Percentiles rank a stretch among this genome's conserved stretches.
phyloP scores from a whole-genome alignment of 2,113 vertebrate genomes.

The Oreotragus oreotragus region DNA sequence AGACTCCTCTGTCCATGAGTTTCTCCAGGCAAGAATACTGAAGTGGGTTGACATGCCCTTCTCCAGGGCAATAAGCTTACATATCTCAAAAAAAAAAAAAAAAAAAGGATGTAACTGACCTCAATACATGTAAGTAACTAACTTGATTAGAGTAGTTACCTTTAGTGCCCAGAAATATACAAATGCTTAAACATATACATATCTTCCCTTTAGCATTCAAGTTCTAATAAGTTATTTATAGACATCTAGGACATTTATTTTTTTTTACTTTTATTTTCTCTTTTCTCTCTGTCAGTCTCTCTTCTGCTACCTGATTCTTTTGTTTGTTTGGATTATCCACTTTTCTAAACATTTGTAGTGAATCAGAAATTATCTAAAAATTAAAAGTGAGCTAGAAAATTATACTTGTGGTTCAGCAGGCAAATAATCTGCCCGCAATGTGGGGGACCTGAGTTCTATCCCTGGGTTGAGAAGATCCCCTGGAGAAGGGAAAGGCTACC shows the following conservation, averaged over 20 bases:
- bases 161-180: neutral
- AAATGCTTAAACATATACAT: neutral
- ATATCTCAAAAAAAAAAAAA: neutral
- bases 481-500: neutral
- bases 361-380: neutral
- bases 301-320: neutral
- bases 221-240: neutral
- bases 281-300: neutral
- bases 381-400: neutral
- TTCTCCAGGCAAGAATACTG: neutral
- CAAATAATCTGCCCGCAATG: neutral
- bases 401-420: neutral
- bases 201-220: neutral
- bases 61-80: neutral
- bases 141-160: neutral
- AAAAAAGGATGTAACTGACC: neutral
- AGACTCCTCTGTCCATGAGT: neutral
- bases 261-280: neutral
- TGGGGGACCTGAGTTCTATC: neutral
- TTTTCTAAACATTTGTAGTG: neutral
- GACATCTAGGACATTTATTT: neutral
- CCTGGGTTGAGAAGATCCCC: neutral
- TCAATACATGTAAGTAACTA: neutral
- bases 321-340: neutral
- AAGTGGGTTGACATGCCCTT: neutral